Base-by-base conservation (phyloP, 1,140 invertebrate species). In the Ips nitidus region DNA sequence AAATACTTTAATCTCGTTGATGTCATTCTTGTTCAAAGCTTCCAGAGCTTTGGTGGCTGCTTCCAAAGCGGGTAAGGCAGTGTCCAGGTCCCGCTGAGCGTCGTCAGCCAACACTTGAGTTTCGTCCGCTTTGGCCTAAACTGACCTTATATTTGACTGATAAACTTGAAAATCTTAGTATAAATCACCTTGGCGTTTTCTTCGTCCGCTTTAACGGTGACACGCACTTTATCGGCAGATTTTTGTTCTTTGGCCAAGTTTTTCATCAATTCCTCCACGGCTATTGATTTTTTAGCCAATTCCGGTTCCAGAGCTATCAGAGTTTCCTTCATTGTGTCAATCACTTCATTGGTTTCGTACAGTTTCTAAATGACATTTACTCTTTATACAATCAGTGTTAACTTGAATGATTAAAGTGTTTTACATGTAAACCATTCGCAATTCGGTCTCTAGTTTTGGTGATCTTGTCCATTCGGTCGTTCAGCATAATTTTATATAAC, bases 1-100 rank as follows among this genome's bases (percentile, higher is more conserved):
- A 75, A 96, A 95, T 0, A 92, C 91, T 75, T 91, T 88, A 4
- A 97, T 81, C 81, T 97, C 94, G 79, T 94, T 92, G 52, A 97
- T 94, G 74, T 97, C 94, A 53, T 88, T 91, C 80, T 96, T 96
- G 74, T 94, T 95, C 0, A 97, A 81, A 1, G 91, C 83, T 78
- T 94, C 91, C 0, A 97, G 82, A 1, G 94, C 92, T 75, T 91
- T 90, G 60, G 91, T 88, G 0, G 94, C 91, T 37, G 90, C 89
- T 68, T 94, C 89, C 70, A 97, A 84, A 0, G 91, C 91, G 1
- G 94, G 94, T 78, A 95, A 84, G 0, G 92, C 93, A 8, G 91
- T 86, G 66, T 92, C 91, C 40, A 96, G 83, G 81, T 95, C 94
- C 69, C 87, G 87, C 76, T 93, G 90, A 1, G 94, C 93, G 77